Conservation (phyloP, 2,888 invertebrate genomes). For the Drosophila cracens region DNA sequence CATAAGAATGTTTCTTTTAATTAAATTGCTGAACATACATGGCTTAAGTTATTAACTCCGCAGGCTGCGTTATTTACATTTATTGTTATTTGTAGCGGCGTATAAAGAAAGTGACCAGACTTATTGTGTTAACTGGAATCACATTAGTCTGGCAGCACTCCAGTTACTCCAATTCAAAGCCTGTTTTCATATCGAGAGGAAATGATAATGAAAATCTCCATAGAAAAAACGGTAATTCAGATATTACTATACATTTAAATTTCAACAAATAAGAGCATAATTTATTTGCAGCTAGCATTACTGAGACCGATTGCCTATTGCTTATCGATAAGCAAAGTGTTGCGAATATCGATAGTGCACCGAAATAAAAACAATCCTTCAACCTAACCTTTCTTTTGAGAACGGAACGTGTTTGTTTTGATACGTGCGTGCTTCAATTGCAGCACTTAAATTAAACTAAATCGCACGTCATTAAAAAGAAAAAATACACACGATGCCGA, state of each 20-base stretch:
- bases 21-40: neutral
- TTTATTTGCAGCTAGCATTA: neutral
- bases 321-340: slow-evolving; percentile 25
- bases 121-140: neutral
- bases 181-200: neutral
- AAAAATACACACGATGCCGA: slow-evolving; percentile 87
- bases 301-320: neutral
- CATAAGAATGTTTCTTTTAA: neutral
- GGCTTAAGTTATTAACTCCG: neutral
- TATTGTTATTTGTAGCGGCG: slow-evolving; percentile 6
- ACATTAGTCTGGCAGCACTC: slow-evolving; percentile 8
- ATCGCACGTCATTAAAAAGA: slow-evolving; percentile 19
- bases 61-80: neutral
- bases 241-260: neutral
- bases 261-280: neutral
- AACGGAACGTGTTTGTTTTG: slow-evolving; percentile 73
- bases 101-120: slow-evolving; percentile 29
- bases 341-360: slow-evolving; percentile 33
- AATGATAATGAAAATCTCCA: neutral
- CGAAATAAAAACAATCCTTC: slow-evolving; percentile 27
- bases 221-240: neutral
- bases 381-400: slow-evolving; percentile 49
- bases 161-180: neutral
- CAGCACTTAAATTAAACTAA: slow-evolving; percentile 19
- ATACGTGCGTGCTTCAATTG: slow-evolving; percentile 37